phyloP scores from a whole-genome alignment of 2,113 vertebrate genomes.

The Otolemur garnettii region DNA sequence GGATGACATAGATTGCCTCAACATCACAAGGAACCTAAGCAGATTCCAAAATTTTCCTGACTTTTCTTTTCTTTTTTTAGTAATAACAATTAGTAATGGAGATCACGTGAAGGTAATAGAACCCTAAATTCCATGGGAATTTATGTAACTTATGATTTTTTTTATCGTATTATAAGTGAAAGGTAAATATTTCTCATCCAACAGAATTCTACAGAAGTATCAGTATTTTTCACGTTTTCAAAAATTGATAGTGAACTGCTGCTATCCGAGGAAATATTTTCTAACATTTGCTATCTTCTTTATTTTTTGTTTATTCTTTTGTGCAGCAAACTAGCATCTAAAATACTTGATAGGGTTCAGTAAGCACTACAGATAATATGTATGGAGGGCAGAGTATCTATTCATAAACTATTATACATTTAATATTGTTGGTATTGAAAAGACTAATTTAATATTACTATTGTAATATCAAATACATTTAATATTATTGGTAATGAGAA shows the following conservation, averaged over 20 bases:
- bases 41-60: not conserved
- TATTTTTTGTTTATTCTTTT: not conserved
- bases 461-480: not conserved
- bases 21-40: not conserved
- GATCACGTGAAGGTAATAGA: not conserved
- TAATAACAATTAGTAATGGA: not conserved
- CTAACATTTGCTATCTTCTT: not conserved
- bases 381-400: not conserved
- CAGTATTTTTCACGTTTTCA: slow-evolving; percentile 5
- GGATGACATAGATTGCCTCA: not conserved
- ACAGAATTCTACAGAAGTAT: slow-evolving; percentile 8
- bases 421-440: not conserved
- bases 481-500: not conserved
- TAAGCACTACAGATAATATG: not conserved
- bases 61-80: not conserved
- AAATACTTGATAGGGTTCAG: not conserved
- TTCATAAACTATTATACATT: slow-evolving; percentile 1
- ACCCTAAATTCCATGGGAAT: not conserved
- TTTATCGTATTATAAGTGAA: not conserved
- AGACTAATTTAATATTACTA: not conserved
- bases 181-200: not conserved
- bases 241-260: slow-evolving; percentile 34
- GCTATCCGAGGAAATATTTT: not conserved
- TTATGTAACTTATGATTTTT: slow-evolving; percentile 1
- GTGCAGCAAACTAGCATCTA: not conserved